Percentiles rank a stretch among this genome's conserved stretches.
These are phyloP conservation scores for Dilophus febrilis DNA, from an alignment of 2,888 invertebrate species.

Conservation along the genomic window DNA sequence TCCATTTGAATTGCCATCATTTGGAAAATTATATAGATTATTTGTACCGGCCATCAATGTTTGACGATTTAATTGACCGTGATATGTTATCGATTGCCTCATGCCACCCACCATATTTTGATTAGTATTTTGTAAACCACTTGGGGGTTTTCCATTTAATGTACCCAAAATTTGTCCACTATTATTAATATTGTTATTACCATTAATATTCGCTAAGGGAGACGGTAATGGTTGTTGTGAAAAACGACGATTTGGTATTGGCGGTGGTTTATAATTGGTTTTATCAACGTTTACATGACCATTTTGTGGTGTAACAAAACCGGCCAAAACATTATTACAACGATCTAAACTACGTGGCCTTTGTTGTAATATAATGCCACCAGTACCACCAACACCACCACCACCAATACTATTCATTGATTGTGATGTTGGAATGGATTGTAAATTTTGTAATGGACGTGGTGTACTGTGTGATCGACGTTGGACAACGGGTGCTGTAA, in stretches of 20 bases:
- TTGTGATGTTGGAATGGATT: neutral
- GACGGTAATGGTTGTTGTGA: conserved; percentile 10
- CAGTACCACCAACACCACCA: too few species aligned
- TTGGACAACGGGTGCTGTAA: conserved; percentile 17
- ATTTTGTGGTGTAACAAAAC: neutral
- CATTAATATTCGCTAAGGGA: neutral
- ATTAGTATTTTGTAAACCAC: neutral
- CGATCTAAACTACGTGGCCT: conserved; percentile 28
- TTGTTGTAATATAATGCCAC: too few species aligned
- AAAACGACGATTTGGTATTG: conserved; percentile 23
- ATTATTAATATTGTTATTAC: too few species aligned
- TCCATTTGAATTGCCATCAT: conserved; percentile 4
- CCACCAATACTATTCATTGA: neutral
- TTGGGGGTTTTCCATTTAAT: too few species aligned
- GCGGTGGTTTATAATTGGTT: conserved; percentile 21
- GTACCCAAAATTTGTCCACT: too few species aligned
- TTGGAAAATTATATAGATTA: conserved; percentile 4
- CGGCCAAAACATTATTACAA: conserved; percentile 17
- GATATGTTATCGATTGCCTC: conserved; percentile 28
- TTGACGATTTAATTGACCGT: conserved; percentile 19
- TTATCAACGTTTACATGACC: neutral
- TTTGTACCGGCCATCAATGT: conserved; percentile 6
- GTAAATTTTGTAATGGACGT: conserved; percentile 12
- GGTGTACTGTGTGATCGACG: conserved; percentile 29
- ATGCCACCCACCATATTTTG: conserved; percentile 15